Evolutionary conservation across 2,888 invertebrate species (phyloP).

Genomic region (Germaria angustata): DNA sequence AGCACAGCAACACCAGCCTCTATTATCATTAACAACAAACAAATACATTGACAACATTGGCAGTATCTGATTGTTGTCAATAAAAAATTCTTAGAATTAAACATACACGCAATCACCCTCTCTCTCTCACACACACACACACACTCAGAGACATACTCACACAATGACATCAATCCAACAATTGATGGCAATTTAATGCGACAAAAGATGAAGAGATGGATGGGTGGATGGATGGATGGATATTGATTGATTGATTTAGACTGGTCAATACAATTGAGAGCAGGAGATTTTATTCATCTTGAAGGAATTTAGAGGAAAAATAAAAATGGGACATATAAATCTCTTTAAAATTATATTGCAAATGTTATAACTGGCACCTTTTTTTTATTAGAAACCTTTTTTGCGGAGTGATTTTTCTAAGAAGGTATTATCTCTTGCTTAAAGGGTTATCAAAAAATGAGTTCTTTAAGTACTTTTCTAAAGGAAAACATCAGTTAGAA

Average conservation of each 20-base stretch:
- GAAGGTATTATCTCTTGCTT: too few relatives aligned
- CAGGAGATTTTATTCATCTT: not conserved
- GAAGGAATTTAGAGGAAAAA: not conserved
- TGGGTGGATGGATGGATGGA: not conserved
- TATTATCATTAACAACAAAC: not conserved
- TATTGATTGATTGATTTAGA: not conserved
- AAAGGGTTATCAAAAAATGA: too few relatives aligned
- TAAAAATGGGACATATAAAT: not conserved
- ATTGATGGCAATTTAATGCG: not conserved
- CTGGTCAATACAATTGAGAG: too few relatives aligned
- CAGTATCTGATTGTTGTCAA: slow-evolving; percentile 8
- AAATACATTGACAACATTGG: slow-evolving; percentile 22
- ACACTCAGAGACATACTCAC: not conserved
- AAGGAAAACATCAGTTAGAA: too few relatives aligned
- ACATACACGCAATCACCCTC: not conserved
- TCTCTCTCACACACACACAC: not conserved
- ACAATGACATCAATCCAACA: not conserved
- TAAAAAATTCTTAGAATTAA: not conserved
- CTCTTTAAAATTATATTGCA: not conserved
- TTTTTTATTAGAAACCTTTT: too few relatives aligned
- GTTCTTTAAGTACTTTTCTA: too few relatives aligned
- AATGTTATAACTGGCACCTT: not conserved
- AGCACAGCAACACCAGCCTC: slow-evolving; percentile 42
- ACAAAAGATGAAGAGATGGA: not conserved
- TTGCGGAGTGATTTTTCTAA: too few relatives aligned